Base-by-base conservation (phyloP, 1,140 invertebrate genomes). In the Sycobia sp. region DNA sequence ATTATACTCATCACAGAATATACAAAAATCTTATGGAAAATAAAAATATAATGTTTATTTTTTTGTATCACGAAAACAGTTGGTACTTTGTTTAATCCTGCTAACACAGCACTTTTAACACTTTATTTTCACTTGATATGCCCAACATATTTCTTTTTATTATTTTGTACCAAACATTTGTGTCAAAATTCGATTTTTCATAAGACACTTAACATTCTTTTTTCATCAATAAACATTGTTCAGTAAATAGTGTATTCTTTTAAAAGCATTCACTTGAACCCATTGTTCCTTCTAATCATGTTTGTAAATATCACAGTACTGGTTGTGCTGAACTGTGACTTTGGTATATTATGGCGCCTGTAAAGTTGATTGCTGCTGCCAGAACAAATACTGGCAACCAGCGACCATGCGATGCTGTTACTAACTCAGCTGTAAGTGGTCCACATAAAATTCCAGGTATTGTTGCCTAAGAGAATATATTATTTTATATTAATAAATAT, bases 341-440 rank as follows among this genome's bases (percentile, higher is more conserved):
- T 69, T 88, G 84, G 77, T 91, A 92, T 69, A 92, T 87, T 68
- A 91, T 85, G 66, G 89, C 88, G 41, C 89, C 90, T n/a, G 88
- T 87, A 71, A 91, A 88, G 82, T 92, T 92, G 18, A 92, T 84
- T 25, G 85, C 84, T 2, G 88, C 89, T 4, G 90, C 90, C 13
- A 91, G 76, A 34, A 90, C 83, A 75, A 91, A 92, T 16, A 92
- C 90, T 2, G 89, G 89, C 75, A 90, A 86, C 90, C 90, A 92
- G 56, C 89, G 83, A 23, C 90, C 89, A 68, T 87, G 83, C 3
- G 88, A 90, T 38, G 88, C 83, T 0, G 86, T 88, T 0, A 92
- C 90, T 53, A 92, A 77, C 75, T 90, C 89, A 5, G 90, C 90
- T 14, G 90, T 92, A 29, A 92, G 67, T 39, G 90, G 90, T n/a